Base-by-base conservation (phyloP, 2,797 vertebrate genomes). In the Megaceryle alcyon region DNA sequence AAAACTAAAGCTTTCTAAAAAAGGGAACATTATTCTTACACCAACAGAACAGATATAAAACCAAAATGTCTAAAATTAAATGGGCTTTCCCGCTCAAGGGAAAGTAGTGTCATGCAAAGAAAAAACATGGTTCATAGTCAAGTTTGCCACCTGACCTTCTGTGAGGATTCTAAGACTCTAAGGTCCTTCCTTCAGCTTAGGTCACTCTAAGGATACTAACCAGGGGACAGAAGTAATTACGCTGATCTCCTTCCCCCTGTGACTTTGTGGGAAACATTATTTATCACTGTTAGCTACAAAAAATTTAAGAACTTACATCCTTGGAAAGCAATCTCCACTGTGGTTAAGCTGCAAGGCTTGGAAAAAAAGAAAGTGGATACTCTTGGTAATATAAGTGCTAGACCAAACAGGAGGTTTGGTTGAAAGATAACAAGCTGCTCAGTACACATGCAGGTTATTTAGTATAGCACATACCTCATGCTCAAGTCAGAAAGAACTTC, bases 1-100 rank as follows among this genome's bases (percentile, higher is more conserved):
- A 94, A 82, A 93, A 81, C n/a, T 63, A 86, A 91, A 93, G 57
- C 46, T 79, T 96, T 95, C 89, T 76, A 63, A 89, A 92, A 37
- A 91, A 79, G 59, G 14, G 39, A 72, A 72, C 14, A 46, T 69
- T 73, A 17, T 68, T 91, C 78, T 94, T 82, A 85, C n/a, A 82
- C 29, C 5, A 3, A 86, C 17, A 82, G 49, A 84, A 92, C 25
- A 87, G 56, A 82, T 21, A 92, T 44, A 65, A 92, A 78, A 92
- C 23, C 26, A 73, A 92, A 88, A n/a, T 12, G 25, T 73, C 61
- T 93, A 20, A 85, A 85, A 71, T 26, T 0, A 81, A 65, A 80
- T 31, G 31, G 7, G 10, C 22, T 94, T 80, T 89, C 14, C 22
- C 76, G 16, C 10, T 79, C 37, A 82, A 72, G 16, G 28, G 37